Evolutionary conservation across 1,140 invertebrate species (phyloP), one percentile per base, ranked within the genome.

Genomic region (Calliopsis andreniformis): DNA sequence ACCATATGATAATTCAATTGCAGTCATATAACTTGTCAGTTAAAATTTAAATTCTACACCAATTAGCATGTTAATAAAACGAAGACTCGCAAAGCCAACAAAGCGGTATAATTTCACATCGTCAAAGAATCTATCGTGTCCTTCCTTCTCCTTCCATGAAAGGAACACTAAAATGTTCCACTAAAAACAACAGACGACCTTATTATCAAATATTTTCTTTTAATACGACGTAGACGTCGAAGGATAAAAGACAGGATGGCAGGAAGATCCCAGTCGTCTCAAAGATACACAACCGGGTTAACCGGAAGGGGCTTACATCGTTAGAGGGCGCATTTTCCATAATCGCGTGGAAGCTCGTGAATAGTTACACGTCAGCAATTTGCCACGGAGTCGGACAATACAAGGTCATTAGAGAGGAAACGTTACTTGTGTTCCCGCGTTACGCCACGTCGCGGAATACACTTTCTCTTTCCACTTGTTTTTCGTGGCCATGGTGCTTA

Each of bases 171-270:
- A 53, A 53, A 14, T 25, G 18, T 49, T 43, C 12, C 28, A 30
- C n/a, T 18, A 63, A 28, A 28, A 28, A 23, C 49, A 53, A 14
- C 49, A 14, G 51, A 10, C 20, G 3, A n/a, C 55, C 14, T 71
- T 62, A 28, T 71, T 39, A 56, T 47, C 56, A 71, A 71, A 71
- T 71, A 71, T 71, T 71, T 71, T 49, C 45, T 47, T 71, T 71
- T 25, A 71, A 71, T 71, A 71, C 14, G 16, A 28, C 20, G 0
- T 18, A 1, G 66, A 4, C 25, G 20, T 5, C 16, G n/a, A 35
- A 20, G 25, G 55, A 49, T 35, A 25, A 51, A 39, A 49, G 56
- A 56, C 25, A n/a, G 28, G 18, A n/a, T 6, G 28, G 3, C 18
- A n/a, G 6, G 8, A 0, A n/a, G 16, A 12, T 55, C 55, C 7